Conservation (phyloP, 2,888 invertebrate genomes). For the Tachina grossa region DNA sequence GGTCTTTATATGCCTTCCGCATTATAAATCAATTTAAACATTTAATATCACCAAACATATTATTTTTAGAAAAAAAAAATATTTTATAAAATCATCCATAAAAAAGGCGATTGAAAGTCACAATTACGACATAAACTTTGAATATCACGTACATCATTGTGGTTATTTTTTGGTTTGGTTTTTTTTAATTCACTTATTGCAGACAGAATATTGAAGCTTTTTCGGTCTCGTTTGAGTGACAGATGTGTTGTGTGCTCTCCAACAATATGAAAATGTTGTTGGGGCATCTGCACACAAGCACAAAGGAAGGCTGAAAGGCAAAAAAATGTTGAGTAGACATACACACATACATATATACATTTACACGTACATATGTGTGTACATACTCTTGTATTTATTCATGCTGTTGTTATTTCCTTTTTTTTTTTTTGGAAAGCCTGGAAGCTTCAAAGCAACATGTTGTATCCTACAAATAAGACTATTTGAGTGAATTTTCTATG, state of each 20-base stretch:
- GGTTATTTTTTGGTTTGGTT: not conserved
- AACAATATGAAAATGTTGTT: conserved; percentile 14
- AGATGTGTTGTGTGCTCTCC: conserved; percentile 51
- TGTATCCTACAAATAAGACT: not conserved
- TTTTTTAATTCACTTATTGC: conserved; percentile 10
- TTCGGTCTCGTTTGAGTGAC: conserved; percentile 31
- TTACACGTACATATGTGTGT: not conserved
- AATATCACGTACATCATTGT: conserved; percentile 33
- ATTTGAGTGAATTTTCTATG: conserved; percentile 14
- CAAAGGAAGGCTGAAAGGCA: not conserved
- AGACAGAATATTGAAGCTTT: conserved; percentile 34
- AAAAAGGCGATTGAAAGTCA: conserved; percentile 10
- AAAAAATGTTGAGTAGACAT: not conserved
- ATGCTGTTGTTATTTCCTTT: conserved; percentile 1
- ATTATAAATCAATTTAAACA: not conserved
- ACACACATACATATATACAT: not conserved
- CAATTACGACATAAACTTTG: conserved; percentile 1
- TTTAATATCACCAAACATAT: not conserved
- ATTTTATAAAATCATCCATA: not conserved
- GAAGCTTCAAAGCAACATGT: conserved; percentile 51
- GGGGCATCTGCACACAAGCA: not conserved
- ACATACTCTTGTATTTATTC: not conserved
- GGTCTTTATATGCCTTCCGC: not conserved
- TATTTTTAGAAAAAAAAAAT: not conserved
- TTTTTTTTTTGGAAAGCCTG: conserved; percentile 3